Conservation (phyloP, 2,797 vertebrate species). For the Amblyopsis hoosieri region DNA sequence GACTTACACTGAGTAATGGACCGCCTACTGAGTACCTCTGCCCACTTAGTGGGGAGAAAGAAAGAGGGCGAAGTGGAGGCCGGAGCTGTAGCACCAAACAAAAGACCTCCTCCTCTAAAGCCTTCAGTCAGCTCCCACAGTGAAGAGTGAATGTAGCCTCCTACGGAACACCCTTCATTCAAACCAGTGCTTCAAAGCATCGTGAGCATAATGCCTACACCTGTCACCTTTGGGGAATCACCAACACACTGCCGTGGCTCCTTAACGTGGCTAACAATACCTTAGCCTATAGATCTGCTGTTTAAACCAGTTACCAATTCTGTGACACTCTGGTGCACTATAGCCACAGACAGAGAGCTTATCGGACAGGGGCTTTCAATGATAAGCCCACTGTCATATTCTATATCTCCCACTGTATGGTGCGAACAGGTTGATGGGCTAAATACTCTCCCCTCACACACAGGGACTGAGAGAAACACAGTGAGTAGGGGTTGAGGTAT, state of each 20-base stretch:
- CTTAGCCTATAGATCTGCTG: too few species aligned
- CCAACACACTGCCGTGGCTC: slow-evolving; percentile 30
- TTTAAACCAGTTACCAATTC: too few species aligned
- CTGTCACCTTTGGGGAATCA: slow-evolving; percentile 37
- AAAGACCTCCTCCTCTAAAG: slow-evolving; percentile 38
- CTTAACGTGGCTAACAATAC: neutral
- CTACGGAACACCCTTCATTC: slow-evolving; percentile 55
- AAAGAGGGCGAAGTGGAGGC: slow-evolving; percentile 38
- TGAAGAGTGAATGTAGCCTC: slow-evolving; percentile 48
- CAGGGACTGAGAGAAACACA: slow-evolving; percentile 27
- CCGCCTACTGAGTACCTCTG: slow-evolving; percentile 50
- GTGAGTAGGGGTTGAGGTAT: slow-evolving; percentile 13
- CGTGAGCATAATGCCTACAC: slow-evolving; percentile 32
- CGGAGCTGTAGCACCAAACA: slow-evolving; percentile 54
- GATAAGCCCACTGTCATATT: slow-evolving; percentile 30
- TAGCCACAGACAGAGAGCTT: slow-evolving; percentile 20
- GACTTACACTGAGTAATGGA: slow-evolving; percentile 51
- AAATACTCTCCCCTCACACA: slow-evolving; percentile 38
- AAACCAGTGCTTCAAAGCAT: slow-evolving; percentile 21
- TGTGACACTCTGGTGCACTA: too few species aligned
- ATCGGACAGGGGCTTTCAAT: slow-evolving; percentile 17
- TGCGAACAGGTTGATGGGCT: slow-evolving; percentile 51
- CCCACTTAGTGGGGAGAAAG: slow-evolving; percentile 42
- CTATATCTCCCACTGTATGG: slow-evolving; percentile 41
- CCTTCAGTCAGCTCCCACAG: slow-evolving; percentile 52